A percentile compares a stretch with the other conserved stretches of the same genome.
phyloP scores from a whole-genome alignment of 2,888 invertebrate genomes.

The Girardia tigrina region DNA sequence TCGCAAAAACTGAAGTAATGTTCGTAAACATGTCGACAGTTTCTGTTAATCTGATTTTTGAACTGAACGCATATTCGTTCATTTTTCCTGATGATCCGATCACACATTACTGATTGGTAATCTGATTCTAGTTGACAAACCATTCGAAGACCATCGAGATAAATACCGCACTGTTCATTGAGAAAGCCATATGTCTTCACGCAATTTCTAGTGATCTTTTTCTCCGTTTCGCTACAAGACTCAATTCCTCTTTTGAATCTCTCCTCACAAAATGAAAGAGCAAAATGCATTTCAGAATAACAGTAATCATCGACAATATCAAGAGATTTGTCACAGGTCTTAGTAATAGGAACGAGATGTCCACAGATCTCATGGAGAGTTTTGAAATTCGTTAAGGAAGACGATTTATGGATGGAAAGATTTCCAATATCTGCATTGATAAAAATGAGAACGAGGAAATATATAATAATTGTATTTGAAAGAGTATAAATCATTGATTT shows the following conservation, averaged over 20 bases:
- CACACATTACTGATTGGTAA: neutral
- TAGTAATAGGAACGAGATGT: neutral
- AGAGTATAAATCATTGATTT: neutral
- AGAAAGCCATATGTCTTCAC: neutral
- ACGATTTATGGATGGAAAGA: neutral
- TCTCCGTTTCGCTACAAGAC: neutral
- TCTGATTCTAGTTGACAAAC: neutral
- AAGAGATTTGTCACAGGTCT: neutral
- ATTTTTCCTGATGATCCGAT: neutral
- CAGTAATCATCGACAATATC: neutral
- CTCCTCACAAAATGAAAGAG: neutral
- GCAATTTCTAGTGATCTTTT: neutral
- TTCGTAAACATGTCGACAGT: neutral
- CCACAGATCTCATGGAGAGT: neutral
- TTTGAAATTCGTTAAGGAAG: neutral
- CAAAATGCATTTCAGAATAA: neutral
- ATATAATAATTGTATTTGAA: neutral
- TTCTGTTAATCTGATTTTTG: neutral
- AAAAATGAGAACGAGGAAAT: neutral
- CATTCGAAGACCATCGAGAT: neutral
- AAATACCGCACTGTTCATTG: neutral
- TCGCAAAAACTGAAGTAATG: neutral
- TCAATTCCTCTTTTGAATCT: neutral
- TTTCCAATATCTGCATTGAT: neutral
- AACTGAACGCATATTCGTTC: neutral